Conservation (phyloP, 2,797 vertebrate species). For the Mallotus villosus region DNA sequence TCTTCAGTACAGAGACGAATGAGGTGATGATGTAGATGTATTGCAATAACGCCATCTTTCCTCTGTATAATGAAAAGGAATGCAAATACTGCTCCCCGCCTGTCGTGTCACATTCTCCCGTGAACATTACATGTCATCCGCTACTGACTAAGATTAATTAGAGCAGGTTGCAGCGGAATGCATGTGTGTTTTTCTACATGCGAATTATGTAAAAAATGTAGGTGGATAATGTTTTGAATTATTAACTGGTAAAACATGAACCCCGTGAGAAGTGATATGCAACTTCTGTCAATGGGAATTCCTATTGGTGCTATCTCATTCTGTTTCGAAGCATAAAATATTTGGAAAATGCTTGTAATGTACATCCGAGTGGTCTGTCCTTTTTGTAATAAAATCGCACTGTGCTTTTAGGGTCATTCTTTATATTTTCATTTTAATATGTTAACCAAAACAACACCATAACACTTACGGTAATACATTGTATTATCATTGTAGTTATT, state of each 20-base stretch:
- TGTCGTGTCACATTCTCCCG: constrained; percentile 22
- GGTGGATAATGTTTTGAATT: constrained; percentile 46
- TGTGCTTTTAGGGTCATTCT: no score
- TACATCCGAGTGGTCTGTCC: no score
- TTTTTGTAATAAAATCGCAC: no score
- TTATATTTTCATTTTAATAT: no score
- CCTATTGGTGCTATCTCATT: background rate
- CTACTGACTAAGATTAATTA: constrained; percentile 45
- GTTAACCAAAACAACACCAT: no score
- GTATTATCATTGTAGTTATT: no score
- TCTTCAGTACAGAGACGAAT: constrained; percentile 21
- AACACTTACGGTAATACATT: no score
- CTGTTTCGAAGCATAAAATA: background rate
- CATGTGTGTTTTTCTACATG: constrained; percentile 21
- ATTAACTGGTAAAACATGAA: constrained; percentile 49
- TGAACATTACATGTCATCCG: constrained; percentile 38
- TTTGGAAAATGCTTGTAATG: no score
- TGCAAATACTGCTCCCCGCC: constrained; percentile 15
- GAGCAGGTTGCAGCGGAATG: constrained; percentile 52
- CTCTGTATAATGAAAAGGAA: constrained; percentile 43
- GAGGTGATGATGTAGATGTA: constrained; percentile 31
- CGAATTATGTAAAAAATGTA: constrained; percentile 49
- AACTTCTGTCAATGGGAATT: constrained; percentile 16
- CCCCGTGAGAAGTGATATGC: constrained; percentile 49
- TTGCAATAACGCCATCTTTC: constrained; percentile 34